Evolutionary conservation across 2,797 vertebrate genomes (phyloP).

Genomic region (Liasis olivaceus): DNA sequence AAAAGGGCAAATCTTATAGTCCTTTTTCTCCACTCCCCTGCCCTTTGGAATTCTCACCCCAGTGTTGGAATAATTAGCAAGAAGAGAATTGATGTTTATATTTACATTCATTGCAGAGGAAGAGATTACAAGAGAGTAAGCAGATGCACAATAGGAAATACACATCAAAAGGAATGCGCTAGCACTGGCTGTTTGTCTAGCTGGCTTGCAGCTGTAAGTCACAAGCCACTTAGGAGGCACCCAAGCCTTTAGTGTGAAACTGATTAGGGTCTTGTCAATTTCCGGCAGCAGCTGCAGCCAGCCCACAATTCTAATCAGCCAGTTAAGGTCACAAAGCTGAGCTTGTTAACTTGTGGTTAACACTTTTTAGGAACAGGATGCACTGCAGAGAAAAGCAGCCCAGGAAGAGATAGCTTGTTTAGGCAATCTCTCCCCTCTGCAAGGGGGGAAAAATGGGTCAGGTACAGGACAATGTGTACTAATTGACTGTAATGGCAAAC

Average conservation of each 20-base stretch:
- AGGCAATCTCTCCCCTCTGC: not conserved
- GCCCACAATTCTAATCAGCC: not conserved
- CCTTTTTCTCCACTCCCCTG: not conserved
- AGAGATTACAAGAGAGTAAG: not conserved
- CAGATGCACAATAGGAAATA: not conserved
- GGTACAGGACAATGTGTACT: not conserved
- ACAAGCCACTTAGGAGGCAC: not conserved
- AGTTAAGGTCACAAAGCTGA: not conserved
- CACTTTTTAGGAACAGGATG: not conserved
- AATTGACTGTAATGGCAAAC: not conserved
- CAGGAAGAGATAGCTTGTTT: not conserved
- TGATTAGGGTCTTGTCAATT: not conserved
- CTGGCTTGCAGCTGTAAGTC: not conserved
- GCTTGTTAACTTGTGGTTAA: not conserved
- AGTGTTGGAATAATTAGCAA: not conserved
- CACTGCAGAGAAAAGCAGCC: not conserved
- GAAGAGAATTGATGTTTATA: not conserved
- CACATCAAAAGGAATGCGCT: not conserved
- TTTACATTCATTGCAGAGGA: not conserved
- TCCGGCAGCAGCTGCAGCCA: not conserved
- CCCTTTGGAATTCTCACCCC: not conserved
- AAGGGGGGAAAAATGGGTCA: not conserved
- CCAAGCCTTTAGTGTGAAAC: not conserved
- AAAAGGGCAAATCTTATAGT: not conserved
- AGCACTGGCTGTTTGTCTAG: not conserved